A percentile compares a stretch with the other conserved stretches of the same genome.
Evolutionary conservation across 1,140 invertebrate genomes (phyloP).

Genomic region (Neodiprion pinetum): DNA sequence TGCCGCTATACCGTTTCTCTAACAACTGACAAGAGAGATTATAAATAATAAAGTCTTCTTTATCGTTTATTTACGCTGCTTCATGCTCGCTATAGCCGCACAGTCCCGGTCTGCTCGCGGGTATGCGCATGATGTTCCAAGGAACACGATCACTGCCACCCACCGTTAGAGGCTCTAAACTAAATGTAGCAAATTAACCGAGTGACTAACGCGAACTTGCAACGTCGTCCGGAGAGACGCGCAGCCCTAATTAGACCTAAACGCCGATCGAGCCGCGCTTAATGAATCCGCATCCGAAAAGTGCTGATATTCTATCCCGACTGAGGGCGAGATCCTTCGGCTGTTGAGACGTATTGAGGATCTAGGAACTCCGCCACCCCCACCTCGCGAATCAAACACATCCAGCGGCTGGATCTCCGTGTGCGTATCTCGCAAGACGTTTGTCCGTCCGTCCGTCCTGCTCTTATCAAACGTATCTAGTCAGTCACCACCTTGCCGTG

Average conservation of each 20-base stretch:
- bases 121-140: not conserved
- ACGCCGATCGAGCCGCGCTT: not conserved
- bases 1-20: not conserved
- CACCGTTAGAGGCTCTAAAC: not conserved
- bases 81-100: not conserved
- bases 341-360: not conserved
- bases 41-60: slow-evolving; percentile 6
- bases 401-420: slow-evolving; percentile 22
- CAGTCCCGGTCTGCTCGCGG: too few species aligned
- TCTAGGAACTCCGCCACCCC: slow-evolving; percentile 32
- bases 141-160: slow-evolving; percentile 1
- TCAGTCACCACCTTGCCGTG: not conserved
- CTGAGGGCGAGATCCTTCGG: slow-evolving; percentile 39
- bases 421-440: slow-evolving; percentile 1
- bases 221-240: too few species aligned
- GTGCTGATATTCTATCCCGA: slow-evolving; percentile 39
- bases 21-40: not conserved
- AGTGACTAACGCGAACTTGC: too few species aligned
- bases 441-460: not conserved
- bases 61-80: slow-evolving; percentile 7
- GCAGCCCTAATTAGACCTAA: not conserved
- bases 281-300: slow-evolving; percentile 49
- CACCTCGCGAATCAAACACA: slow-evolving; percentile 36
- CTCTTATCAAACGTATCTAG: slow-evolving; percentile 2
- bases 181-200: not conserved